Base-by-base conservation (phyloP, 2,797 vertebrate genomes). In the Chromis chromis region DNA sequence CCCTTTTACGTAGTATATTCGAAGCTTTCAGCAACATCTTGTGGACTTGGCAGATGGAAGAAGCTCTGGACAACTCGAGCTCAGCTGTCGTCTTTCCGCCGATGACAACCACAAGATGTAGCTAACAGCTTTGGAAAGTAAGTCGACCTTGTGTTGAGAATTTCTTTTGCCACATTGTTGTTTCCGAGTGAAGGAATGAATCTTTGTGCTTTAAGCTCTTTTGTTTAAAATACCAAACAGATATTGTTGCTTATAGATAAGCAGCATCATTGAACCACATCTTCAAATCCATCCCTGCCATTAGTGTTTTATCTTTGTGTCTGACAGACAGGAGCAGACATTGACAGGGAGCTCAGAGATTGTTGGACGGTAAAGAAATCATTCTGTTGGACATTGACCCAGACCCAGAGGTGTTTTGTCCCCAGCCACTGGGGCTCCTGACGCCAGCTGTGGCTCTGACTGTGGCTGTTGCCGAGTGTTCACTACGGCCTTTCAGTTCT, bases 401-500 rank as follows among this genome's bases (percentile, higher is more conserved):
- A 81, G 50, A 82, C 68, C 58, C 76, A n/a, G 70, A 78, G 68
- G 74, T 76, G 79, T 70, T 86, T 83, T 77, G 60, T 80, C 24
- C 7, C 5, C 0, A 0, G 54, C 65, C 69, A 59, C 27, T 62
- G n/a, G 54, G 69, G 56, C 57, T 74, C 66, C 74, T 44, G 71
- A 79, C 58, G 52, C 81, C 81, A 88, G 83, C 84, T 89, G 82
- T 80, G 83, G 60, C 71, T 52, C 61, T 31, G 55, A n/a, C 71
- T 82, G 72, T 56, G 76, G 65, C 76, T 74, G 67, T 14, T 67
- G 56, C 40, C 28, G 52, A 17, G n/a, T 55, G 24, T 60, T 76
- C 71, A 24, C 21, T 48, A 48, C 62, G 58, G 64, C 78, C 68
- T 88, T 85, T 75, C 52, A 70, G 25, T 44, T 71, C 39, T 59